These are phyloP conservation scores for Agonopterix alstromeriana DNA, from an alignment of 2,888 invertebrate genomes.

Conservation along the genomic window DNA sequence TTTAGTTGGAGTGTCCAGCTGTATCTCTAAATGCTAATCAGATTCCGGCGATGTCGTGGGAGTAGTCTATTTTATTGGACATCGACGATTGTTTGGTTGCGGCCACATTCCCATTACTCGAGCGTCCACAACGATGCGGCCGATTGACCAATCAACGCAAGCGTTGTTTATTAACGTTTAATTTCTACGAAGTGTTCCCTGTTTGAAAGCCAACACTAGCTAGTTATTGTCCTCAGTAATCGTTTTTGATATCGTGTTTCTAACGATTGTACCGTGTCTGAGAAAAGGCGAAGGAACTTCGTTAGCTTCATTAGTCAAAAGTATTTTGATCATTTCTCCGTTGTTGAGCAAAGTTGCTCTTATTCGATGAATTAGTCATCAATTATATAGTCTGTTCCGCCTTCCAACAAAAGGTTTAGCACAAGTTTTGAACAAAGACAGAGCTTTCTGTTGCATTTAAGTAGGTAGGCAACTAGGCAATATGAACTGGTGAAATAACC, in stretches of 20 bases:
- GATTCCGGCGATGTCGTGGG: neutral
- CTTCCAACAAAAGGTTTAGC: too few species aligned
- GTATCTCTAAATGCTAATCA: neutral
- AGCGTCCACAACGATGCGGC: slow-evolving; percentile 15
- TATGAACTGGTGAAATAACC: neutral
- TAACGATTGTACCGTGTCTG: slow-evolving; percentile 12
- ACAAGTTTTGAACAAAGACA: slow-evolving; percentile 9
- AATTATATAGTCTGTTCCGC: too few species aligned
- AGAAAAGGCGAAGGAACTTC: too few species aligned
- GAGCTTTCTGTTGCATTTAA: slow-evolving; percentile 13
- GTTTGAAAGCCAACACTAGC: slow-evolving; percentile 30
- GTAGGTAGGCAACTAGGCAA: too few species aligned
- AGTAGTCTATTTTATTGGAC: slow-evolving; percentile 5
- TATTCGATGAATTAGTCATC: neutral
- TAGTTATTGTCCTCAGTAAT: slow-evolving; percentile 39
- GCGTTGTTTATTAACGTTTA: slow-evolving; percentile 39
- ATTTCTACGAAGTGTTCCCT: slow-evolving; percentile 45
- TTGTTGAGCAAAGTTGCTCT: neutral
- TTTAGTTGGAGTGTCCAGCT: neutral
- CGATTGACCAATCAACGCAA: slow-evolving; percentile 26
- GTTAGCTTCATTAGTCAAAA: too few species aligned
- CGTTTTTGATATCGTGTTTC: slow-evolving; percentile 29
- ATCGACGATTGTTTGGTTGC: neutral
- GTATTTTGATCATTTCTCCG: too few species aligned
- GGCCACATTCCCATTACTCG: slow-evolving; percentile 19